A percentile compares a stretch with the other conserved stretches of the same genome.
phyloP scores from a whole-genome alignment of 2,797 vertebrate species.

The Mico argentatus region DNA sequence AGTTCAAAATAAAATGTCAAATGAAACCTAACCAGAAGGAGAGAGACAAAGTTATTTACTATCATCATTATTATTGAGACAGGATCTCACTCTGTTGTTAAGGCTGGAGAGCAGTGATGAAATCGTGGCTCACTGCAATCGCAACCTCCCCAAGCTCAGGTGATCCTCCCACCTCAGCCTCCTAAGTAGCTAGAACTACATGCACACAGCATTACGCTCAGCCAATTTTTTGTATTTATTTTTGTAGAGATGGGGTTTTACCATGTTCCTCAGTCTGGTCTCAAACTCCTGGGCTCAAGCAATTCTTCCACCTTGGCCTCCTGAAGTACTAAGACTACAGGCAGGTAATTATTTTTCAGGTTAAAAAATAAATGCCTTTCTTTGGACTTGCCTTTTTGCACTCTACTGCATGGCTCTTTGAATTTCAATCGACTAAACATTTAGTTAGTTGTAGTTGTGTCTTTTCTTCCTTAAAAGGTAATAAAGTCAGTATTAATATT shows the following conservation, averaged over 20 bases:
- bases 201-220: rapidly evolving
- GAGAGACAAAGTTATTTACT: background rate
- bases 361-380: background rate
- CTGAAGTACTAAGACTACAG: no score
- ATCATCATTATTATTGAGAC: background rate
- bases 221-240: background rate
- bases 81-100: background rate
- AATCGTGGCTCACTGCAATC: background rate
- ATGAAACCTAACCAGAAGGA: background rate
- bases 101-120: background rate
- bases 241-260: no score
- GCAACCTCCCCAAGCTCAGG: background rate
- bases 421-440: background rate
- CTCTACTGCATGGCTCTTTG: background rate
- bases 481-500: conserved; percentile 32
- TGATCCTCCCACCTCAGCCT: background rate
- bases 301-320: no score
- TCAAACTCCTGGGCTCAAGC: no score
- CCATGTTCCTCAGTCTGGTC: no score
- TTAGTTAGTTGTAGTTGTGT: background rate
- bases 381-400: background rate
- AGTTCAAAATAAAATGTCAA: conserved; percentile 39
- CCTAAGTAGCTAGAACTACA: background rate
- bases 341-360: background rate
- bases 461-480: background rate